Percentiles rank a stretch among this genome's conserved stretches.
Conservation (phyloP, 2,113 vertebrate species). For the Calcarius ornatus region DNA sequence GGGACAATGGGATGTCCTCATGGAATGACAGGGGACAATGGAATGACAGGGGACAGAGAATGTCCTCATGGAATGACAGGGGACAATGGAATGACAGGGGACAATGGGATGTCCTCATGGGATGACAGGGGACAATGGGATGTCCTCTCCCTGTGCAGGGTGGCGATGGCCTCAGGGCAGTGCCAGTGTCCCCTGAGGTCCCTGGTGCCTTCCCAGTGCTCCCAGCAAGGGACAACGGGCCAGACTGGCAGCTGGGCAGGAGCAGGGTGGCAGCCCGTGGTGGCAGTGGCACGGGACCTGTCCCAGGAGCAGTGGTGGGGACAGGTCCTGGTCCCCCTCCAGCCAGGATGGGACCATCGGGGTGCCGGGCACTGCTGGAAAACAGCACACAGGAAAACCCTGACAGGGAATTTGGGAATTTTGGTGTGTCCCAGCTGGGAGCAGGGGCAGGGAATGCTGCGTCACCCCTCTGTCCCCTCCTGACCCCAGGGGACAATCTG, state of each 20-base stretch:
- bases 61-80: too few species aligned
- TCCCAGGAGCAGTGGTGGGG: neutral
- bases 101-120: too few species aligned
- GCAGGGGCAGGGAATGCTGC: too few species aligned
- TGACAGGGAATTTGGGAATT: neutral
- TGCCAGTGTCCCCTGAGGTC: neutral
- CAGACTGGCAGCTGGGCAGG: neutral
- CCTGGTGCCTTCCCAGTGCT: neutral
- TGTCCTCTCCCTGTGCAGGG: neutral
- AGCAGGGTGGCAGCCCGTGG: too few species aligned
- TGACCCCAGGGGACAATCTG: neutral
- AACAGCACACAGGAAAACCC: neutral
- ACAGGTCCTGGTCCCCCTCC: too few species aligned
- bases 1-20: neutral
- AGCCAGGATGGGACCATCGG: accelerated
- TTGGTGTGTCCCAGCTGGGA: neutral
- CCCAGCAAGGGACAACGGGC: neutral
- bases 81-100: too few species aligned
- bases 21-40: too few species aligned
- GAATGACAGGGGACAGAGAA: neutral
- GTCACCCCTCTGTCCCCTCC: neutral
- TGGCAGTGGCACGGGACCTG: neutral
- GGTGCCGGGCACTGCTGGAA: neutral
- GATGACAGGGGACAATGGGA: too few species aligned
- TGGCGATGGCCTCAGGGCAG: accelerated